Conservation (phyloP, 2,113 vertebrate genomes). For the Erythrolamprus reginae region DNA sequence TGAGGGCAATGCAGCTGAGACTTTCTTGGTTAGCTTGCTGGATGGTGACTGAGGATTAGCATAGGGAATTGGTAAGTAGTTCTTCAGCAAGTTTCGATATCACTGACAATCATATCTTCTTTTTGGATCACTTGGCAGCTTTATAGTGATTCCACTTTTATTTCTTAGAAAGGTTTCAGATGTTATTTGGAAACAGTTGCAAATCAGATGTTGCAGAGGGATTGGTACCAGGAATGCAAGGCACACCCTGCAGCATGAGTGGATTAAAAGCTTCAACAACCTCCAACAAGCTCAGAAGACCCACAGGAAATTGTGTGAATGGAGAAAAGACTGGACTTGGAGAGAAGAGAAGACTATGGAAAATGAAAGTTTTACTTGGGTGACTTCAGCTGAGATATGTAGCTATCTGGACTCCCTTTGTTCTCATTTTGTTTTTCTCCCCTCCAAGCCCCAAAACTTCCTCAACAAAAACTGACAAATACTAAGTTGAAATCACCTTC, state of each 20-base stretch:
- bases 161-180: neutral
- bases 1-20: neutral
- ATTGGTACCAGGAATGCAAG: neutral
- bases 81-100: neutral
- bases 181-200: neutral
- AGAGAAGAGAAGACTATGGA: neutral
- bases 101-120: neutral
- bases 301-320: neutral
- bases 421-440: neutral
- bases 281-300: neutral
- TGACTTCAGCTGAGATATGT: neutral
- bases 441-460: neutral
- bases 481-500: neutral
- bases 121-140: neutral
- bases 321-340: neutral
- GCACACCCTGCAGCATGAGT: neutral
- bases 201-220: neutral
- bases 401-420: neutral
- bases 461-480: neutral
- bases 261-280: neutral
- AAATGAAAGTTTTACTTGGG: neutral
- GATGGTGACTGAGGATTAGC: neutral
- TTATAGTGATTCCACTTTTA: neutral
- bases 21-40: neutral
- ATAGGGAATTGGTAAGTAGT: neutral